Evolutionary conservation across 2,888 invertebrate genomes (phyloP).

Genomic region (Aradus depressus): DNA sequence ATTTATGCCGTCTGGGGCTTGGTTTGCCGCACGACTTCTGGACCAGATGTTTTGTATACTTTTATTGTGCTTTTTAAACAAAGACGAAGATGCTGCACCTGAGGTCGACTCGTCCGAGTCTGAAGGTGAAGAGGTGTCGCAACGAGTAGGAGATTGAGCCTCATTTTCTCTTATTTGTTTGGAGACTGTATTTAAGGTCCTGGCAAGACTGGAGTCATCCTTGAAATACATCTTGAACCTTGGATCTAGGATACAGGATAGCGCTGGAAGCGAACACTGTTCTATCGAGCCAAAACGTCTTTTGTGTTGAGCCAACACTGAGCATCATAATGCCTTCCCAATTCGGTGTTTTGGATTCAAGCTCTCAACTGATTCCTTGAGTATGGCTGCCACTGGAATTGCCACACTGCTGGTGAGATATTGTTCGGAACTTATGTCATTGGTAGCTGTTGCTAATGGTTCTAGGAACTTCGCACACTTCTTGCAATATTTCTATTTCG

Average conservation of each 20-base stretch:
- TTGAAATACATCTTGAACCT: too few species aligned
- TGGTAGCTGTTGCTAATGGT: constrained; percentile 1
- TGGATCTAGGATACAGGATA: not conserved
- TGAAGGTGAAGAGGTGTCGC: not conserved
- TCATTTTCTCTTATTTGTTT: constrained; percentile 5
- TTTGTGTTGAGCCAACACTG: constrained; percentile 3
- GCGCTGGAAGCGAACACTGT: constrained; percentile 4
- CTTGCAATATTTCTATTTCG: too few species aligned
- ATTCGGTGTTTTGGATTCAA: constrained; percentile 1
- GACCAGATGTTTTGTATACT: too few species aligned
- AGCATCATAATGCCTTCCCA: constrained; percentile 2
- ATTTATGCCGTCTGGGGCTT: too few species aligned
- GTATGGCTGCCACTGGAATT: too few species aligned
- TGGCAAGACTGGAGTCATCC: constrained; percentile 3
- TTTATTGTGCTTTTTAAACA: too few species aligned
- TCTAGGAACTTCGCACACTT: too few species aligned
- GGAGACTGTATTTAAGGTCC: constrained; percentile 8
- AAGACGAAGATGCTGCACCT: too few species aligned
- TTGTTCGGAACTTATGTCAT: constrained; percentile 3
- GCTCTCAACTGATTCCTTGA: constrained; percentile 2
- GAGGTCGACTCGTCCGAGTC: not conserved
- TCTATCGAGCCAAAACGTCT: not conserved
- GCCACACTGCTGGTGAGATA: constrained; percentile 1
- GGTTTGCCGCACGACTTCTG: too few species aligned
- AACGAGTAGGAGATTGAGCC: not conserved